Base-by-base conservation (phyloP, 2,888 invertebrate species). In the Gisinianus flammeolus region DNA sequence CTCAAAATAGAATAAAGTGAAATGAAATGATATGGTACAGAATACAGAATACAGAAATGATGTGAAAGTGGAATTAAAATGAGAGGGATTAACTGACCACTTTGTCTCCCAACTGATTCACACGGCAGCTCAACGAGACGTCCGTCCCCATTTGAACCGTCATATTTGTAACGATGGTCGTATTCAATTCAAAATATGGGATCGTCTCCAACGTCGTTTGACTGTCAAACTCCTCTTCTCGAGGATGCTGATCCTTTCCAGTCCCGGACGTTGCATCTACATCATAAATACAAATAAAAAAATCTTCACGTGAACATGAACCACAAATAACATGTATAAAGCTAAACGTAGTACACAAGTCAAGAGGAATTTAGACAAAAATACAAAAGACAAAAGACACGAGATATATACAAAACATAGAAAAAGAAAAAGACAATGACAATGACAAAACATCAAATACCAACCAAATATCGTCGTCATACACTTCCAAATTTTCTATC, bases 71-170 rank as follows among this genome's bases (percentile, higher is more conserved):
- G 35, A 70, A 52, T 44, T 70, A 24, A 35, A 5, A 8, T 35
- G 35, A 35, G 35, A 35, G 35, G 35, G 12, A 35, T 66, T 64
- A 66, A 81, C 81, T 82, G 74, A 84, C 84, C 79, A 81, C 81
- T 81, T 83, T 83, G 79, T 83, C 82, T 73, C 84, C 84, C 71
- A 84, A 76, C 56, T 82, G 83, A 81, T 85, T 82, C 77, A 85
- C 83, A 74, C 80, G 84, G 79, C 85, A 85, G 77, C 80, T 82
- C 76, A 85, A 82, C 79, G 79, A 81, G 80, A 85, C 84, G 79
- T 84, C 84, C 67, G 83, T 82, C 58, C 85, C 85, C 82, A 83
- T 82, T 80, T 85, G 85, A 72, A 85, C 84, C 56, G 85, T 85
- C 56, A 84, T 75, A 77, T 85, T 85, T 67, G 82, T 81, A 70